Conservation (phyloP, 1,140 invertebrate species). For the Drosophila santomea region DNA sequence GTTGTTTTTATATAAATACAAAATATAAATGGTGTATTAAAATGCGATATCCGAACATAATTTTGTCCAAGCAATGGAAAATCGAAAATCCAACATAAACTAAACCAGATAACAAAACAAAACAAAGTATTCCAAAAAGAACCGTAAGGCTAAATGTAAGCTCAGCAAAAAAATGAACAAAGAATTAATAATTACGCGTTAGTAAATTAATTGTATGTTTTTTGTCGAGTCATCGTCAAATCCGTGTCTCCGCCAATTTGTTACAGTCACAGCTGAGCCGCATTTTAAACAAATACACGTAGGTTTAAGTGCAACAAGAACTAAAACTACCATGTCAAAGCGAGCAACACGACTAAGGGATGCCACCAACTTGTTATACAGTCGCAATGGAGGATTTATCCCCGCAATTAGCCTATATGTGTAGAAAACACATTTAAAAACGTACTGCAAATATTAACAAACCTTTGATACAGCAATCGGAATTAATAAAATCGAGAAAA, state of each 20-base stretch:
- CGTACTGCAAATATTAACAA: slow-evolving; percentile 47
- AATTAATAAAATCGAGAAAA: slow-evolving; percentile 56
- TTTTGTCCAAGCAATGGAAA: slow-evolving; percentile 46
- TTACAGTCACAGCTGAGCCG: slow-evolving; percentile 57
- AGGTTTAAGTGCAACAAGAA: slow-evolving; percentile 51
- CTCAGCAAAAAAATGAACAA: slow-evolving; percentile 75
- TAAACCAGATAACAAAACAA: slow-evolving; percentile 50
- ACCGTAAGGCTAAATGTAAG: slow-evolving; percentile 70
- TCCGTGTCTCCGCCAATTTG: slow-evolving; percentile 45
- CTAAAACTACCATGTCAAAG: slow-evolving; percentile 30
- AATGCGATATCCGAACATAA: slow-evolving; percentile 52
- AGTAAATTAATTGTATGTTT: slow-evolving; percentile 57
- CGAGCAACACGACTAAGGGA: slow-evolving; percentile 26
- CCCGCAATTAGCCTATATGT: slow-evolving; percentile 65
- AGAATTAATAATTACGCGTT: slow-evolving; percentile 73
- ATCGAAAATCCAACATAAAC: slow-evolving; percentile 46
- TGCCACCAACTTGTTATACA: slow-evolving; percentile 49
- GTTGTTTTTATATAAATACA: slow-evolving; percentile 84
- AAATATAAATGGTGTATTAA: slow-evolving; percentile 75
- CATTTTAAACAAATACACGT: slow-evolving; percentile 42
- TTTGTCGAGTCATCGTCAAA: slow-evolving; percentile 55
- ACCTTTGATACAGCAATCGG: slow-evolving; percentile 69
- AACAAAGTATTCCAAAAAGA: slow-evolving; percentile 71
- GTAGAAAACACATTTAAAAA: slow-evolving; percentile 71
- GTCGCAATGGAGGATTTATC: slow-evolving; percentile 61